Conservation (phyloP, 2,113 vertebrate genomes). For the Ptyas mucosa region DNA sequence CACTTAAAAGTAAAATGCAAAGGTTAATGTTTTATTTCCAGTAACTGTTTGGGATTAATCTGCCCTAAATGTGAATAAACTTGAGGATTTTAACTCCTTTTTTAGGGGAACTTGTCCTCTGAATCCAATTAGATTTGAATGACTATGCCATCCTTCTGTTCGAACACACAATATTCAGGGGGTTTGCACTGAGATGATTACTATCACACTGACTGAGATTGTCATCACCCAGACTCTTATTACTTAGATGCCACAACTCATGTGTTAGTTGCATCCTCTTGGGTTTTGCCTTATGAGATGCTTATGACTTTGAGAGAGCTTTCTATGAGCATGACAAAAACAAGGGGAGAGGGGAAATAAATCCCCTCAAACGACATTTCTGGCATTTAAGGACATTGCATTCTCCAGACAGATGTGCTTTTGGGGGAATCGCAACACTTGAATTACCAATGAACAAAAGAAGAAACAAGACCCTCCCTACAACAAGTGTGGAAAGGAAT, state of each 20-base stretch:
- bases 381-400: conserved; percentile 11
- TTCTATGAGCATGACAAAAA: conserved; percentile 56
- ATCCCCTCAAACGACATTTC: conserved; percentile 17
- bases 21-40: not conserved
- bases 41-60: not conserved
- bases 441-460: conserved; percentile 22
- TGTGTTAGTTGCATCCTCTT: conserved; percentile 18
- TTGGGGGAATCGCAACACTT: conserved; percentile 59
- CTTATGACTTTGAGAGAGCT: conserved; percentile 47
- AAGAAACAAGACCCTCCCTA: not conserved
- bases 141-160: not conserved
- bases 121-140: not conserved
- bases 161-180: not conserved
- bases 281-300: conserved; percentile 20
- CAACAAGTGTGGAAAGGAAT: not conserved
- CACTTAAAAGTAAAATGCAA: not conserved
- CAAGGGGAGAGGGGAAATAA: not conserved
- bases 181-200: rapidly evolving
- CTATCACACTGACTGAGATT: not conserved
- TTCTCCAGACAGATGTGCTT: conserved; percentile 56
- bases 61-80: not conserved
- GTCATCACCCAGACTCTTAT: not conserved
- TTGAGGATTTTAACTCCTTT: not conserved
- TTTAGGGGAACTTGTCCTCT: not conserved
- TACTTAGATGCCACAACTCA: conserved; percentile 11